Percentiles rank a stretch among this genome's conserved stretches.
These are phyloP conservation scores for Dysdera silvatica DNA, from an alignment of 1,140 invertebrate species.

Conservation along the genomic window DNA sequence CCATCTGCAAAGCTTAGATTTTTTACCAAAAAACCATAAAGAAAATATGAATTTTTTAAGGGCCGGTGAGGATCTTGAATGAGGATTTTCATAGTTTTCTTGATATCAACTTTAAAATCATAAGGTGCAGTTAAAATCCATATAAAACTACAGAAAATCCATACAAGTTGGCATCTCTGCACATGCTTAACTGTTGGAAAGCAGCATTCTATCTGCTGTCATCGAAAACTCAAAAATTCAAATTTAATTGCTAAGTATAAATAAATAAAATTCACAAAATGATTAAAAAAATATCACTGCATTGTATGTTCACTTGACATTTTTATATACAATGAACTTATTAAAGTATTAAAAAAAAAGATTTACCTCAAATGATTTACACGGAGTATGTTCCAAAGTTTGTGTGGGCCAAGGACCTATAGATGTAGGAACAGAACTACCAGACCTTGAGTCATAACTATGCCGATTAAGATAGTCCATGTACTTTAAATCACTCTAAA, in stretches of 20 bases:
- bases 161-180: no score
- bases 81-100: no score
- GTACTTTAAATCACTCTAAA: background rate
- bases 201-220: no score
- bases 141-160: no score
- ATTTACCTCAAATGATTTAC: constrained; percentile 56
- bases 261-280: constrained; percentile 8
- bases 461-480: constrained; percentile 2
- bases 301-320: background rate
- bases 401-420: constrained; percentile 44
- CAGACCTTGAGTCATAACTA: constrained; percentile 3
- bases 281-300: background rate
- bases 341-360: constrained; percentile 4
- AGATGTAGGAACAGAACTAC: constrained; percentile 31
- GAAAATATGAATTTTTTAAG: no score
- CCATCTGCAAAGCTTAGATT: no score
- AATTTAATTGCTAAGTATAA: constrained; percentile 55
- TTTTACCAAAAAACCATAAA: no score
- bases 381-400: constrained; percentile 48
- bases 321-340: background rate
- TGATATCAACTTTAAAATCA: no score
- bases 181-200: no score
- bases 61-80: no score
- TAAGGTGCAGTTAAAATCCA: no score
- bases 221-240: no score